Conservation (phyloP, 2,888 invertebrate genomes). For the Zelleria hepariella region DNA sequence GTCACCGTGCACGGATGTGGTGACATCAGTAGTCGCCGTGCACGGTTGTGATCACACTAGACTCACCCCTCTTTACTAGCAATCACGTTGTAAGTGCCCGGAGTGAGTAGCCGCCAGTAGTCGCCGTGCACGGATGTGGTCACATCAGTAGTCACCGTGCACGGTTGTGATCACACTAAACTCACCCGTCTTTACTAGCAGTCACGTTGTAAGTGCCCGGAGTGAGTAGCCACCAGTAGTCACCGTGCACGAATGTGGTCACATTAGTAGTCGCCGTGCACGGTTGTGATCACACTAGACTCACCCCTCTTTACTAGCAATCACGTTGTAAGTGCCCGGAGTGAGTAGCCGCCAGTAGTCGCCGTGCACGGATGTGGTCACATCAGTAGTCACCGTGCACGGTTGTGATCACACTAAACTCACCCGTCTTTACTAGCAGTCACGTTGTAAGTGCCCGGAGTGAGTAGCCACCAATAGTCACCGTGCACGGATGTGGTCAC, state of each 20-base stretch:
- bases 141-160: too few relatives aligned
- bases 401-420: too few relatives aligned
- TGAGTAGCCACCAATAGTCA: constrained; percentile 93
- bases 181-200: constrained; percentile 78
- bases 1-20: constrained; percentile 83
- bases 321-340: constrained; percentile 89
- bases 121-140: constrained; percentile 83
- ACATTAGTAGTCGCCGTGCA: constrained; percentile 84
- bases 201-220: constrained; percentile 90
- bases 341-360: constrained; percentile 94
- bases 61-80: constrained; percentile 78
- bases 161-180: too few relatives aligned
- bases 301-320: constrained; percentile 79
- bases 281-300: too few relatives aligned
- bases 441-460: constrained; percentile 88
- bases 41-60: constrained; percentile 81
- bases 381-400: too few relatives aligned
- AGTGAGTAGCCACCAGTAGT: constrained; percentile 91
- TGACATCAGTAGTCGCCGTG: constrained; percentile 82
- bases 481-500: constrained; percentile 80
- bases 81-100: constrained; percentile 88
- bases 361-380: constrained; percentile 79
- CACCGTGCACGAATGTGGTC: constrained; percentile 80
- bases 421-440: constrained; percentile 81
- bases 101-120: constrained; percentile 91